Percentiles rank a stretch among this genome's conserved stretches.
Conservation (phyloP, 2,888 invertebrate species). For the Trypoxylon attenuatum region DNA sequence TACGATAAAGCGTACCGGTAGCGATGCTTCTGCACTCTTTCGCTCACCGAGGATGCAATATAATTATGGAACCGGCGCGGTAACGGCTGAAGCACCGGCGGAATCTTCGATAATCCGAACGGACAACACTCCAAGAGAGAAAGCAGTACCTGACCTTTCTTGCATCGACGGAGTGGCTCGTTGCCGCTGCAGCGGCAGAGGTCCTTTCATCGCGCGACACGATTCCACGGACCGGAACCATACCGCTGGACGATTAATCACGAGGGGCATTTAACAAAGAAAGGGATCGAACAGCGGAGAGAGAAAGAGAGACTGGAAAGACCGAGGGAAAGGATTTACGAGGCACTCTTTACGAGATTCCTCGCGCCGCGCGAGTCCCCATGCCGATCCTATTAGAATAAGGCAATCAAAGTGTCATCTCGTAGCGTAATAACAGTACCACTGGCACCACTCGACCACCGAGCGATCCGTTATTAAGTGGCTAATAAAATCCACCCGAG, state of each 20-base stretch:
- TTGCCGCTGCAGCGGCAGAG: background rate
- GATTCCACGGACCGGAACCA: background rate
- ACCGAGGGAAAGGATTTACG: background rate
- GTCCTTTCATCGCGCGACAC: background rate
- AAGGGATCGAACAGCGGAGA: background rate
- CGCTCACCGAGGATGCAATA: background rate
- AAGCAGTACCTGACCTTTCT: slow-evolving; percentile 6
- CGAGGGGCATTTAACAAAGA: background rate
- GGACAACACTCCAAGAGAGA: background rate
- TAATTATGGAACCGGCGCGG: too few species aligned
- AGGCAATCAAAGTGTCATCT: slow-evolving; percentile 5
- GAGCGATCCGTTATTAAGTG: background rate
- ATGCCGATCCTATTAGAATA: background rate
- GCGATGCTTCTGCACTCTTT: background rate
- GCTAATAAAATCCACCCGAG: background rate
- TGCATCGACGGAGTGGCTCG: background rate
- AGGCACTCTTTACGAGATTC: background rate
- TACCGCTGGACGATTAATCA: background rate
- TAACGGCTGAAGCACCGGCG: background rate
- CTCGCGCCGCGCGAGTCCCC: background rate
- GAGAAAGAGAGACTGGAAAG: background rate
- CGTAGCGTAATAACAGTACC: background rate
- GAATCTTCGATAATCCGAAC: background rate
- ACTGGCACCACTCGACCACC: background rate
- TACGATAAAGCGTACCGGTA: background rate